Evolutionary conservation across 2,113 vertebrate species (phyloP), one percentile per base, ranked within the genome.

Genomic region (Syrrhaptes paradoxus): DNA sequence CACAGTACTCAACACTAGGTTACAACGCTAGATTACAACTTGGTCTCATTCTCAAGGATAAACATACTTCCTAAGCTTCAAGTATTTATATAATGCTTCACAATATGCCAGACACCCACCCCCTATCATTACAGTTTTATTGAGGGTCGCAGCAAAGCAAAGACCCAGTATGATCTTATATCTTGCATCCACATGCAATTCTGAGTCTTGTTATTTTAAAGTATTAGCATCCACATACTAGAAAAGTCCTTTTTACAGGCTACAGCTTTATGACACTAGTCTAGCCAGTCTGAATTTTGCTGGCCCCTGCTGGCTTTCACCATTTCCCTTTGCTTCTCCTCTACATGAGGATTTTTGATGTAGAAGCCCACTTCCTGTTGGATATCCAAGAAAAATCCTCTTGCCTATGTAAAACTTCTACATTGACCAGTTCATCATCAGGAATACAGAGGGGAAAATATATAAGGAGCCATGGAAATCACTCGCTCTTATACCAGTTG

Each of bases 401-500:
- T 48, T 38, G 8, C 41, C 11, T 24, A 13, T 25, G 22, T 49
- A 79, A 91, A 83, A 28, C 15, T n/a, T 17, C 34, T 46, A 18
- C 55, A 48, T 4, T 54, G 58, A 17, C 17, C 31, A 14, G 10
- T 46, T 67, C n/a, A 41, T 34, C 18, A 55, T 11, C 25, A 74
- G 26, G 11, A 68, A 10, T 0, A 26, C 7, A 4, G 48, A 67
- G 11, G 8, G 36, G 6, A 51, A 25, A 63, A 70, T 11, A 25
- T 4, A 10, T 34, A 11, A 32, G 18, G 22, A 83, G 58, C 29
- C 34, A 65, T 34, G 41, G 45, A 73, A 73, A 72, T 43, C 24
- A 13, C 34, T 72, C 80, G 31, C 26, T 59, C 3, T 54, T 52
- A 51, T 1, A 34, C 5, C 6, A 14, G 16, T 0, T 24, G 9